Percentiles rank a stretch among this genome's conserved stretches.
phyloP scores from a whole-genome alignment of 2,888 invertebrate genomes.

The Smittia aterrima region DNA sequence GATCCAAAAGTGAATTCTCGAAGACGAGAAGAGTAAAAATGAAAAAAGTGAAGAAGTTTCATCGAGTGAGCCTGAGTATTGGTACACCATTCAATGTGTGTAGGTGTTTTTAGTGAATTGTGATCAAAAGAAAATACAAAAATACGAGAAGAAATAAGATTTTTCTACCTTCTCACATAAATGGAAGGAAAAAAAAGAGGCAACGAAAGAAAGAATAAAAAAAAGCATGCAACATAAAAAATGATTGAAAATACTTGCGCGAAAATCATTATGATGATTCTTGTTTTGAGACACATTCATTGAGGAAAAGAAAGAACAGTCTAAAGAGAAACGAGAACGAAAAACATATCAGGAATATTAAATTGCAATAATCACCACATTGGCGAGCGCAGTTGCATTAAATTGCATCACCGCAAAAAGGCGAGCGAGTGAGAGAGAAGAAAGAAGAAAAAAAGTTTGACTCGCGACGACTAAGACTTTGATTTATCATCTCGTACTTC shows the following conservation, averaged over 20 bases:
- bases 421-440: constrained; percentile 2
- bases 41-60: constrained; percentile 29
- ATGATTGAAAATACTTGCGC: constrained; percentile 23
- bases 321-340: background rate
- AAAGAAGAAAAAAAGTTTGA: background rate
- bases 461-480: background rate
- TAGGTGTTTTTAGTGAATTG: constrained; percentile 34
- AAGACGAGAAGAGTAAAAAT: constrained; percentile 23
- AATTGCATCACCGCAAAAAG: constrained; percentile 21
- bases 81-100: constrained; percentile 30
- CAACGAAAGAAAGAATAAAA: background rate
- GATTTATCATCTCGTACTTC: background rate
- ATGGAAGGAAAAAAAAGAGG: background rate
- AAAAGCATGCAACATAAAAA: constrained; percentile 12
- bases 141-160: constrained; percentile 8
- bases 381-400: constrained; percentile 18
- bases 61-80: constrained; percentile 22
- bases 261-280: constrained; percentile 9
- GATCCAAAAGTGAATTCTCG: constrained; percentile 17
- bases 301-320: background rate
- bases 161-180: constrained; percentile 5
- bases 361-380: constrained; percentile 22
- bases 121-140: constrained; percentile 30
- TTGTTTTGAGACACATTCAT: constrained; percentile 1
- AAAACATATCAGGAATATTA: constrained; percentile 21